Evolutionary conservation across 2,888 invertebrate species (phyloP).

Genomic region (Orgyia antiqua): DNA sequence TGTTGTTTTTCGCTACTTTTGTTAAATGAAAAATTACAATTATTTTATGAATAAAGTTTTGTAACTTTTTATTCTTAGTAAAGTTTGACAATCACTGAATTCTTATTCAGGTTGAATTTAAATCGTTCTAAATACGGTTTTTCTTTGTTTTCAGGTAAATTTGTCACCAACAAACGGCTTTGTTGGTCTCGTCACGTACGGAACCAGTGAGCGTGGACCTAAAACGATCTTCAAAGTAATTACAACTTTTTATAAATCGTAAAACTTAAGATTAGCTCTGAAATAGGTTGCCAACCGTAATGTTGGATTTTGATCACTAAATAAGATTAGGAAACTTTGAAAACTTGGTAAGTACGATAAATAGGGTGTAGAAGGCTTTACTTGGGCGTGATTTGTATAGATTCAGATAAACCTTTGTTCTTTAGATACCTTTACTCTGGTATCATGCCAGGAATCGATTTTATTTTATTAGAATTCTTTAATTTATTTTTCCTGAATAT

Average conservation of each 20-base stretch:
- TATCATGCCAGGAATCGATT: too few species aligned
- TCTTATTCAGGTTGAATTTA: constrained; percentile 3
- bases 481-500: too few species aligned
- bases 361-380: constrained; percentile 23
- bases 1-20: too few species aligned
- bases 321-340: constrained; percentile 13
- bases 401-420: constrained; percentile 18
- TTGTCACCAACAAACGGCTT: constrained; percentile 1
- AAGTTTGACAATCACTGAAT: constrained; percentile 5
- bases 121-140: constrained; percentile 10
- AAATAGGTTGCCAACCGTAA: constrained; percentile 10
- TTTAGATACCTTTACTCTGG: constrained; percentile 3
- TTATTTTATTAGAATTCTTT: too few species aligned
- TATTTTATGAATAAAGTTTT: neutral
- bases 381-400: constrained; percentile 14
- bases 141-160: constrained; percentile 24
- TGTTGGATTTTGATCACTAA: constrained; percentile 13
- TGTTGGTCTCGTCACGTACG: constrained; percentile 9
- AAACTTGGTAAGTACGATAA: constrained; percentile 22
- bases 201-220: constrained; percentile 1
- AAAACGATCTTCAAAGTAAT: constrained; percentile 20
- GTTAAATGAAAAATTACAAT: too few species aligned
- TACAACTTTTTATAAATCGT: constrained; percentile 23
- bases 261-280: constrained; percentile 21
- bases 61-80: neutral